These are phyloP conservation scores for Irena cyanogastra DNA, from an alignment of 2,113 vertebrate species.

Conservation along the genomic window DNA sequence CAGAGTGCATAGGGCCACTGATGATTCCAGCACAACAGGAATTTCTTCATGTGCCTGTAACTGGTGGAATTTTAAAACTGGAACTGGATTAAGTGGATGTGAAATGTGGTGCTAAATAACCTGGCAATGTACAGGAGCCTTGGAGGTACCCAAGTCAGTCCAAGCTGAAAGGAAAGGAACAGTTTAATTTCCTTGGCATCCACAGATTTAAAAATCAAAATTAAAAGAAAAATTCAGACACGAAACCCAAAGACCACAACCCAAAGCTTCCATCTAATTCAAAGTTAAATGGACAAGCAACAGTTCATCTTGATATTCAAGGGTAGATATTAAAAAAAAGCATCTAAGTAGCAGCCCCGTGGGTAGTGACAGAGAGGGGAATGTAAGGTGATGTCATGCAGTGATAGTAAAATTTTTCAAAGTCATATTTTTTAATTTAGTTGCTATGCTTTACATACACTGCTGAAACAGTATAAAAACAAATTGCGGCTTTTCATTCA, in stretches of 20 bases:
- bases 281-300: neutral
- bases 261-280: neutral
- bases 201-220: neutral
- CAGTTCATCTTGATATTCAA: neutral
- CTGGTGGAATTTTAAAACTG: neutral
- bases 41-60: neutral
- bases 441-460: neutral
- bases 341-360: neutral
- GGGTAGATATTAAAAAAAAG: neutral
- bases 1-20: fast-evolving
- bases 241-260: too few relatives aligned
- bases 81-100: neutral
- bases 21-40: neutral
- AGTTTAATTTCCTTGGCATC: neutral
- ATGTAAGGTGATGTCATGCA: neutral
- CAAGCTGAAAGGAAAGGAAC: neutral
- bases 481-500: neutral
- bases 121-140: neutral
- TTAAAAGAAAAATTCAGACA: too few relatives aligned
- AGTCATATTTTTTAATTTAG: neutral
- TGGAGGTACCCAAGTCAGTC: neutral
- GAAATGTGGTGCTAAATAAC: neutral
- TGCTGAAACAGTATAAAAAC: neutral
- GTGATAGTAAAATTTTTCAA: neutral
- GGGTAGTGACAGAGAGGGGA: neutral